Base-by-base conservation (phyloP, 2,888 invertebrate genomes). In the Rhimphoctona megacephalus region DNA sequence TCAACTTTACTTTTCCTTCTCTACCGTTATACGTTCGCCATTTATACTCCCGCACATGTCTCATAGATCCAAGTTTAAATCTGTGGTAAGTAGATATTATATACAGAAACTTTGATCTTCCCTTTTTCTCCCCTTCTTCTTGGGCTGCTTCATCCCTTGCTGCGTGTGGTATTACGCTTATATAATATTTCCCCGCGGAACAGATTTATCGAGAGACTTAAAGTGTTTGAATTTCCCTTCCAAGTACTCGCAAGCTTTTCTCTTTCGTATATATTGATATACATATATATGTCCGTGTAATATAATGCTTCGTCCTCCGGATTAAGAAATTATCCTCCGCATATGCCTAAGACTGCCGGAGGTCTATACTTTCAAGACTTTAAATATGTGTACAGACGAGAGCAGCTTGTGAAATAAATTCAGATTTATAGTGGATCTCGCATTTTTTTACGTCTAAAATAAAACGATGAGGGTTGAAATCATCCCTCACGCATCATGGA, bases 321-420 rank as follows among this genome's bases (percentile, higher is more conserved):
- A 87, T 87, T 85, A 87, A 74, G 78, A 85, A 85, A 87, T 87
- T 85, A 87, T 83, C 83, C 76, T 52, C 19, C 39, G 72, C 67
- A 36, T 76, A 72, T 66, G 76, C 25, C 73, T 57, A 52, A 33
- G 30, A 67, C 30, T 46, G 33, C 43, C 17, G 67, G 30, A 57
- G 66, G 46, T 83, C 79, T 72, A 30, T 54, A 77, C 72, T 72
- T 57, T 72, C 43, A n/a, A 74, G 67, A 76, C 67, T n/a, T 22
- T 54, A 17, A 69, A 36, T 69, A 36, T 74, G 14, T 76, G n/a
- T 30, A 52, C n/a, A 25, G 33, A 70, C n/a, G 54, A 14, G 57
- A 52, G 46, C 22, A 39, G 46, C 36, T 17, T 33, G 19, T 52
- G 52, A 52, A 52, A 6, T 2, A 61, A 76, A 61, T 43, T 43